phyloP scores from a whole-genome alignment of 2,113 vertebrate species.

The Ancistrus triradiatus region DNA sequence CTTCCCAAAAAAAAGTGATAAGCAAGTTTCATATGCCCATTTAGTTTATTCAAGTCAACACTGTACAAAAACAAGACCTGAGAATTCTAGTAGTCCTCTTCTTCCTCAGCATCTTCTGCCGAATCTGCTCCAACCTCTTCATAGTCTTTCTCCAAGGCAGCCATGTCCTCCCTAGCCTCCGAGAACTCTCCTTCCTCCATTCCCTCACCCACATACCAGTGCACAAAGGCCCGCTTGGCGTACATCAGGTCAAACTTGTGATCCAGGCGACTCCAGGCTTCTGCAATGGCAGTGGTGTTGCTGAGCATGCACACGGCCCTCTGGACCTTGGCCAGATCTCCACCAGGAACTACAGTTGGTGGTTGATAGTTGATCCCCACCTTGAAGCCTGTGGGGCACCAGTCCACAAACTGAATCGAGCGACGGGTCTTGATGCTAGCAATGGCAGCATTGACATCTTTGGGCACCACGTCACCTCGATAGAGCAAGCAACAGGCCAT shows the following conservation, averaged over 20 bases:
- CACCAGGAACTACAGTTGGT: slow-evolving; percentile 67
- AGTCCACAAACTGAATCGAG: slow-evolving; percentile 33
- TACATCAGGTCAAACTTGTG: slow-evolving; percentile 73
- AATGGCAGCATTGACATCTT: slow-evolving; percentile 27
- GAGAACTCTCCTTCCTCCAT: slow-evolving; percentile 74
- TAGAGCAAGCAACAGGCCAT: slow-evolving; percentile 61
- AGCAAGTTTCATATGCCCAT: no score
- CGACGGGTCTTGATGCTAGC: slow-evolving; percentile 30
- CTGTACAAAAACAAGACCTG: neutral
- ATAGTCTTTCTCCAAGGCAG: slow-evolving; percentile 27
- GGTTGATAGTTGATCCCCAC: slow-evolving; percentile 52
- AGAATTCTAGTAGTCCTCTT: slow-evolving; percentile 16
- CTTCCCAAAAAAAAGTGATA: no score
- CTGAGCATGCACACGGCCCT: slow-evolving; percentile 68
- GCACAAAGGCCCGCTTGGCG: slow-evolving; percentile 71
- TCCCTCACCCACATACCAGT: slow-evolving; percentile 72
- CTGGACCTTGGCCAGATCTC: slow-evolving; percentile 71
- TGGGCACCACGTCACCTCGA: slow-evolving; percentile 20
- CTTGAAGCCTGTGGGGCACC: slow-evolving; percentile 29
- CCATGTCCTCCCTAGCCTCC: slow-evolving; percentile 29
- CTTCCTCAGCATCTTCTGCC: slow-evolving; percentile 12
- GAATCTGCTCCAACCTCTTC: slow-evolving; percentile 28
- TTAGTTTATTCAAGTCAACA: slow-evolving; percentile 7
- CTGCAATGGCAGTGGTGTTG: slow-evolving; percentile 68
- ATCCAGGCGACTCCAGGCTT: slow-evolving; percentile 70